A percentile compares a stretch with the other conserved stretches of the same genome.
Evolutionary conservation across 1,140 invertebrate genomes (phyloP).

Genomic region (Dendrolimus punctatus): DNA sequence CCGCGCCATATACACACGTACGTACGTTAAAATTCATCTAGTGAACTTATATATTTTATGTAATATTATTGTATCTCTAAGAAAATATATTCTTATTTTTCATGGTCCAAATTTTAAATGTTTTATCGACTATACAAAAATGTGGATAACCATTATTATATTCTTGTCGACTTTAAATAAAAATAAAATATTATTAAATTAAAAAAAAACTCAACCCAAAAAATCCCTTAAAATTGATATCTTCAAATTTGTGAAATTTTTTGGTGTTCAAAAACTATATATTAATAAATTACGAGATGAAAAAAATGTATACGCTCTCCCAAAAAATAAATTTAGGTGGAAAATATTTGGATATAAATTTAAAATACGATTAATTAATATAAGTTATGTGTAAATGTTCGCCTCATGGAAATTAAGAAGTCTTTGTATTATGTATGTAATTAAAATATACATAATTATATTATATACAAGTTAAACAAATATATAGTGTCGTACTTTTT

Average conservation of each 20-base stretch:
- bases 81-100: slow-evolving; percentile 71
- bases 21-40: slow-evolving; percentile 56
- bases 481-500: slow-evolving; percentile 60
- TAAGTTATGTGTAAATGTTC: slow-evolving; percentile 64
- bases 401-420: slow-evolving; percentile 66
- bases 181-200: no score
- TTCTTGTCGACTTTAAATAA: slow-evolving; percentile 65
- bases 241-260: slow-evolving; percentile 68
- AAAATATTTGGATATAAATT: slow-evolving; percentile 66
- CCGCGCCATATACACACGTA: slow-evolving; percentile 47
- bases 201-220: slow-evolving; percentile 56
- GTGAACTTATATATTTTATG: slow-evolving; percentile 72
- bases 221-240: slow-evolving; percentile 63
- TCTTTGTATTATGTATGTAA: slow-evolving; percentile 70
- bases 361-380: slow-evolving; percentile 60
- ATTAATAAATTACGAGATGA: slow-evolving; percentile 54
- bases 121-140: slow-evolving; percentile 72
- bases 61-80: slow-evolving; percentile 70
- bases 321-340: slow-evolving; percentile 58
- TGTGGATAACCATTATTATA: slow-evolving; percentile 71
- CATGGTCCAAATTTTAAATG: slow-evolving; percentile 72
- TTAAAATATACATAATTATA: slow-evolving; percentile 65
- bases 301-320: slow-evolving; percentile 69
- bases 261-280: slow-evolving; percentile 66
- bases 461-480: slow-evolving; percentile 64